These are phyloP conservation scores for Oscheius sp. DNA, from an alignment of 2,888 invertebrate genomes.

Conservation along the genomic window DNA sequence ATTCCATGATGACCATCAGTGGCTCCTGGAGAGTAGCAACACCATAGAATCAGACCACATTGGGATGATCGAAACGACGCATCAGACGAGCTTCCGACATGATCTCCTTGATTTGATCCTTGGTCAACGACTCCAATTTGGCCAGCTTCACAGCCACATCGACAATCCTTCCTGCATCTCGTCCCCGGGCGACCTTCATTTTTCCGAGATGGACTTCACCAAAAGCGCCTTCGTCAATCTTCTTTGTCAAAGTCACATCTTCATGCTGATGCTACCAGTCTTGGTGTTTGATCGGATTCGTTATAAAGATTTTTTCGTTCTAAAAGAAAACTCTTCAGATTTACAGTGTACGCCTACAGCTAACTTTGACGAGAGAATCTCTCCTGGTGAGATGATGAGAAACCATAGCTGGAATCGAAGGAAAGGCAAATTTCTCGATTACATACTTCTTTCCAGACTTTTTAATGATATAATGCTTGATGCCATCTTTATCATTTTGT, in stretches of 20 bases:
- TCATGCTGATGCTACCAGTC: neutral
- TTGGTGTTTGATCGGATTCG: neutral
- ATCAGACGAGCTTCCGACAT: slow-evolving; percentile 58
- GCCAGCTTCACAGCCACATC: slow-evolving; percentile 34
- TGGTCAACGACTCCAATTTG: slow-evolving; percentile 52
- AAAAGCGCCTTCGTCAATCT: neutral
- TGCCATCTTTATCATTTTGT: slow-evolving; percentile 34
- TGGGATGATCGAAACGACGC: slow-evolving; percentile 55
- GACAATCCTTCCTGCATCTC: too few species aligned
- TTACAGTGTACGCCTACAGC: too few species aligned
- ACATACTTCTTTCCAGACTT: slow-evolving; percentile 23
- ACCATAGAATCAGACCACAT: slow-evolving; percentile 38
- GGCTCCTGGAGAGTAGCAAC: neutral
- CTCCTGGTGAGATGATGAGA: slow-evolving; percentile 25
- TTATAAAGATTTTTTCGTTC: neutral
- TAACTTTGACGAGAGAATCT: neutral
- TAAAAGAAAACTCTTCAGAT: too few species aligned
- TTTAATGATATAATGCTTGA: slow-evolving; percentile 45
- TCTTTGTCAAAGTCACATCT: slow-evolving; percentile 5
- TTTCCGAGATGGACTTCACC: slow-evolving; percentile 3
- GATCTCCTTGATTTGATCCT: slow-evolving; percentile 61
- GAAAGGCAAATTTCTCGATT: slow-evolving; percentile 38
- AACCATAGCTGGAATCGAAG: slow-evolving; percentile 30
- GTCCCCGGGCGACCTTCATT: neutral
- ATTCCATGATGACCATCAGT: neutral